These are phyloP conservation scores for Trematomus bernacchii DNA, from an alignment of 2,797 vertebrate genomes.

Conservation along the genomic window DNA sequence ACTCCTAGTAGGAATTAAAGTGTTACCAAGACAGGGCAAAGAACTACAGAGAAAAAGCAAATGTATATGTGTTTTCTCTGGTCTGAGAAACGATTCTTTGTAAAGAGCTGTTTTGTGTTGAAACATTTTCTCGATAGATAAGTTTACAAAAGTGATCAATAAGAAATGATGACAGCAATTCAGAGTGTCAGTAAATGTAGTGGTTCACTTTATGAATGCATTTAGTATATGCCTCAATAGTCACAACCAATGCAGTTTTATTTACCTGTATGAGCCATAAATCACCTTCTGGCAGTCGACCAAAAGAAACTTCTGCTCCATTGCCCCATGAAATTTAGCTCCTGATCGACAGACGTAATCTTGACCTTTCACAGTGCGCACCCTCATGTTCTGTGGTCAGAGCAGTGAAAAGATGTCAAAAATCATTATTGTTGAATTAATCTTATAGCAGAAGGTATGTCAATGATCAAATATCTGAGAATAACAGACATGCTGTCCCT, in stretches of 20 bases:
- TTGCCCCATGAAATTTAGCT: slow-evolving; percentile 93
- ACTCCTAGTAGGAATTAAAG: background rate
- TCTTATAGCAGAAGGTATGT: slow-evolving; percentile 15
- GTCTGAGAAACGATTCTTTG: background rate
- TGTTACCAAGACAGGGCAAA: background rate
- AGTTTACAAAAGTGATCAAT: background rate
- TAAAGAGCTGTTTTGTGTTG: background rate
- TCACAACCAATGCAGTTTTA: background rate
- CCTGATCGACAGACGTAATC: slow-evolving; percentile 95
- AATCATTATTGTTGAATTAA: slow-evolving; percentile 4
- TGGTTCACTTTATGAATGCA: slow-evolving; percentile 14
- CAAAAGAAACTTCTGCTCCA: slow-evolving; percentile 96
- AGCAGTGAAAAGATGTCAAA: slow-evolving; percentile 46
- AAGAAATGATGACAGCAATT: slow-evolving; percentile 23
- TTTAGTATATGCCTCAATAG: slow-evolving; percentile 22
- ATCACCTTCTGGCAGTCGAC: slow-evolving; percentile 94
- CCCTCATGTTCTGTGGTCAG: slow-evolving; percentile 92
- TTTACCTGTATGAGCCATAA: slow-evolving; percentile 98
- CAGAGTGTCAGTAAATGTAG: slow-evolving; percentile 17
- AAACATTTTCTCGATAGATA: background rate
- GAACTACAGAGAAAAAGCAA: background rate
- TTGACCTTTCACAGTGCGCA: slow-evolving; percentile 95
- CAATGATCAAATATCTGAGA: slow-evolving; percentile 6
- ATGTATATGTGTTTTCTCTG: background rate
- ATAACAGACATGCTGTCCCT: background rate